Evolutionary conservation across 2,888 invertebrate species (phyloP), one percentile per base, ranked within the genome.

Genomic region (Leptinotarsa juncta): DNA sequence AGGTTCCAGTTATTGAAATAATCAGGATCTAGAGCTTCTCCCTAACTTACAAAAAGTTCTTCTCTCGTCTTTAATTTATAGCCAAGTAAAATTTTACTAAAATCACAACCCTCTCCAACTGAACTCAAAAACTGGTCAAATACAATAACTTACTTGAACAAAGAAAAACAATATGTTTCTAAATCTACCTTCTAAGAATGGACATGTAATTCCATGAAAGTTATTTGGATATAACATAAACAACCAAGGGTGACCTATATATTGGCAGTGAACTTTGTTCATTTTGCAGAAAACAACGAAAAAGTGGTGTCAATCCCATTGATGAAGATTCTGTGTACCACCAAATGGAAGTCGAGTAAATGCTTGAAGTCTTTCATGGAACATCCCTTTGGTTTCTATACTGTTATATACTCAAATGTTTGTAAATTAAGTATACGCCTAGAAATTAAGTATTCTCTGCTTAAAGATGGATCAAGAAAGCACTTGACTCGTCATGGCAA

Each of bases 91-190:
- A 68, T 67, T 51, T 66, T 18, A 51, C 65, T 71, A 67, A 55
- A 67, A 66, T 51, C 73, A 76, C 76, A 76, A 76, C 71, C 67
- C 71, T 62, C 65, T 71, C 57, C 65, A 71, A 71, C 73, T 71
- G 73, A 70, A 72, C 23, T 48, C 51, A 71, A 66, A 55, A 66
- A 66, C n/a, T 42, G 62, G 62, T 62, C 42, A 62, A 62, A 62
- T n/a, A 50, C 57, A 65, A 67, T 67, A 72, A 73, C 53, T 69
- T 55, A 73, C n/a, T 67, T 15, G 18, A 67, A 49, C 42, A 42
- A 67, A 57, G 42, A 49, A 67, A 55, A 72, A 48, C 26, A 68
- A 68, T 53, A 68, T 50, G n/a, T 15, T 32, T 60, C 57, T 68
- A 32, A 55, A 48, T 55, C 48, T 50, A 49, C n/a, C 12, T 60